Evolutionary conservation across 2,888 invertebrate species (phyloP).

Genomic region (Ichneumoninae sp.): DNA sequence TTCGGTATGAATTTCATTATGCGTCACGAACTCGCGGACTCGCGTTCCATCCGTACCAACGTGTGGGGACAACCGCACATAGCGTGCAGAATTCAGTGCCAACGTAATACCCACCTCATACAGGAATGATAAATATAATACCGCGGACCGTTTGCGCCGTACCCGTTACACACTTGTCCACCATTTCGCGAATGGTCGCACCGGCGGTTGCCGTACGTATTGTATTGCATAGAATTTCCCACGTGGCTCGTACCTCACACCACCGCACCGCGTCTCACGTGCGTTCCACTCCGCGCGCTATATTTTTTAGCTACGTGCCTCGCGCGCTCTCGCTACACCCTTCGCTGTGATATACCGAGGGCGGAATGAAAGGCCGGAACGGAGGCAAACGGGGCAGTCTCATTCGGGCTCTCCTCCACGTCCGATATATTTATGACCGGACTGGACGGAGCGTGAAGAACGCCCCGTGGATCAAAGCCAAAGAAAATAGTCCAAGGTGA

Average conservation of each 20-base stretch:
- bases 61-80: conserved; percentile 5
- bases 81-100: conserved; percentile 36
- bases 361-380: conserved; percentile 36
- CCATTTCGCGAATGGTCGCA: conserved; percentile 61
- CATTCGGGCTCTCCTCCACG: conserved; percentile 61
- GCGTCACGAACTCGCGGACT: conserved; percentile 14
- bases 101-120: conserved; percentile 33
- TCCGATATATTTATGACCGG: conserved; percentile 61
- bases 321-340: conserved; percentile 25
- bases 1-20: conserved; percentile 56
- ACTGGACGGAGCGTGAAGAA: conserved; percentile 20
- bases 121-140: conserved; percentile 19
- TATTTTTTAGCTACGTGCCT: conserved; percentile 55
- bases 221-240: conserved; percentile 68
- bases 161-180: conserved; percentile 42
- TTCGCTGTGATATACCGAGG: conserved; percentile 49
- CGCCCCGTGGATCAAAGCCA: conserved; percentile 32
- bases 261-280: conserved; percentile 1
- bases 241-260: conserved; percentile 61
- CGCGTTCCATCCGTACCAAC: neutral
- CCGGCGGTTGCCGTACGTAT: conserved; percentile 35
- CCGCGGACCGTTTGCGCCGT: conserved; percentile 31
- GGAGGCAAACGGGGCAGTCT: conserved; percentile 43
- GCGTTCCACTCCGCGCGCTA: conserved; percentile 25
- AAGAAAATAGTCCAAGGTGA: conserved; percentile 19